These are phyloP conservation scores for Rugalucina vietnamica DNA, from an alignment of 2,888 invertebrate species.

Conservation along the genomic window DNA sequence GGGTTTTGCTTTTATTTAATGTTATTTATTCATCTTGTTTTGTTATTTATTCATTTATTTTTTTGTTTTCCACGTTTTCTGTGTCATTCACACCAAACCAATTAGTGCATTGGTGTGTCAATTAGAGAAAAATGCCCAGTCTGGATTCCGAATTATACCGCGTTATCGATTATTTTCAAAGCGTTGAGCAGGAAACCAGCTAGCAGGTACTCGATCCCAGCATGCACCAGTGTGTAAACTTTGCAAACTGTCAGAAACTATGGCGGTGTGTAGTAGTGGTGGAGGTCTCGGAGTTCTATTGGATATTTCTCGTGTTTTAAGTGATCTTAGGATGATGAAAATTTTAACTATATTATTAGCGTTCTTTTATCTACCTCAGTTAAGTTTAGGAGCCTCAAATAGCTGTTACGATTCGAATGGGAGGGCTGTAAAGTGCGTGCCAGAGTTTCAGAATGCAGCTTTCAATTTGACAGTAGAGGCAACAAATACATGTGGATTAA, in stretches of 20 bases:
- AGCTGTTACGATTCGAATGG: slow-evolving; percentile 82
- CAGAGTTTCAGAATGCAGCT: slow-evolving; percentile 98
- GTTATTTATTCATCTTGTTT: too few species aligned
- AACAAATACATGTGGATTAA: slow-evolving; percentile 97
- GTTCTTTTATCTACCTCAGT: slow-evolving; percentile 63
- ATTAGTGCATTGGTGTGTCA: too few species aligned
- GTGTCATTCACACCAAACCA: too few species aligned
- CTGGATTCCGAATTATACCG: too few species aligned
- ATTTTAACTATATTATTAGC: slow-evolving; percentile 45
- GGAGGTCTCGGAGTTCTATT: slow-evolving; percentile 45
- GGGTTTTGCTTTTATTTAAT: too few species aligned
- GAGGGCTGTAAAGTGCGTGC: slow-evolving; percentile 92
- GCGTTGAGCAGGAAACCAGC: neutral
- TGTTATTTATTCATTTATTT: too few species aligned
- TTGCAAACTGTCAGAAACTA: slow-evolving; percentile 60
- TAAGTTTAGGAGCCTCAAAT: slow-evolving; percentile 56
- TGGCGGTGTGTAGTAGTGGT: slow-evolving; percentile 55
- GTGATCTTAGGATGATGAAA: slow-evolving; percentile 52
- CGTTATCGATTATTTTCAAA: too few species aligned
- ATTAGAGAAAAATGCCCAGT: too few species aligned
- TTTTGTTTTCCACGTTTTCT: too few species aligned
- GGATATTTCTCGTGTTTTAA: slow-evolving; percentile 40
- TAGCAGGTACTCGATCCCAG: slow-evolving; percentile 50
- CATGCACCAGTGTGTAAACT: slow-evolving; percentile 61
- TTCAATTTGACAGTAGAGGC: slow-evolving; percentile 95